phyloP scores from a whole-genome alignment of 2,797 vertebrate genomes.

The Hydrophis major region DNA sequence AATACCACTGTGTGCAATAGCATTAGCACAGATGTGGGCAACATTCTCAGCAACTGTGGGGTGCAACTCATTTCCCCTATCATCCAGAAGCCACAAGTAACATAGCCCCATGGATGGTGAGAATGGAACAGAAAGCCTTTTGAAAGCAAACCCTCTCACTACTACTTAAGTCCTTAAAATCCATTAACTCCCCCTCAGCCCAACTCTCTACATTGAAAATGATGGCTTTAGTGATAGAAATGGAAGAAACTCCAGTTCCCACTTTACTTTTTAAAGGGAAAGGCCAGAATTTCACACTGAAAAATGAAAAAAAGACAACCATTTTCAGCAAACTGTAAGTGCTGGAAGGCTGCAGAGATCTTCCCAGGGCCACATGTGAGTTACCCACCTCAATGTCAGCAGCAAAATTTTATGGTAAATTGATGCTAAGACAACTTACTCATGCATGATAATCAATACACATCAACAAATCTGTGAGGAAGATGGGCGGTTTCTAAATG shows the following conservation, averaged over 20 bases:
- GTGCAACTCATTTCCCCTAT: neutral
- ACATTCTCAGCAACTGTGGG: neutral
- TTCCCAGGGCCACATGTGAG: neutral
- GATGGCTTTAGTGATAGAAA: neutral
- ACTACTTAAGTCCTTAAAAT: neutral
- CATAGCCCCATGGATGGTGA: neutral
- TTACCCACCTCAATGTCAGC: neutral
- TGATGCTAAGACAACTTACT: neutral
- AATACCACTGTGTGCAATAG: neutral
- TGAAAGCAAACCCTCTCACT: neutral
- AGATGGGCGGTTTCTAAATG: neutral
- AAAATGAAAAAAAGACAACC: neutral
- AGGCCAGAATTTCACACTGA: neutral
- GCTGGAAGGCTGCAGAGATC: neutral
- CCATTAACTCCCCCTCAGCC: neutral
- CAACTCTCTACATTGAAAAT: neutral
- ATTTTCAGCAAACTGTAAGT: neutral
- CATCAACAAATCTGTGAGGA: neutral
- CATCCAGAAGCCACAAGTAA: neutral
- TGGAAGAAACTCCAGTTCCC: neutral
- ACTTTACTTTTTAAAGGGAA: neutral
- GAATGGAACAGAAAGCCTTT: neutral
- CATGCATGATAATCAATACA: neutral
- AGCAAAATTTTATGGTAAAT: neutral
- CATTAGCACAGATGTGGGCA: neutral